These are phyloP conservation scores for Tokudaia muenninki DNA, from an alignment of 2,797 vertebrate genomes.

Conservation along the genomic window DNA sequence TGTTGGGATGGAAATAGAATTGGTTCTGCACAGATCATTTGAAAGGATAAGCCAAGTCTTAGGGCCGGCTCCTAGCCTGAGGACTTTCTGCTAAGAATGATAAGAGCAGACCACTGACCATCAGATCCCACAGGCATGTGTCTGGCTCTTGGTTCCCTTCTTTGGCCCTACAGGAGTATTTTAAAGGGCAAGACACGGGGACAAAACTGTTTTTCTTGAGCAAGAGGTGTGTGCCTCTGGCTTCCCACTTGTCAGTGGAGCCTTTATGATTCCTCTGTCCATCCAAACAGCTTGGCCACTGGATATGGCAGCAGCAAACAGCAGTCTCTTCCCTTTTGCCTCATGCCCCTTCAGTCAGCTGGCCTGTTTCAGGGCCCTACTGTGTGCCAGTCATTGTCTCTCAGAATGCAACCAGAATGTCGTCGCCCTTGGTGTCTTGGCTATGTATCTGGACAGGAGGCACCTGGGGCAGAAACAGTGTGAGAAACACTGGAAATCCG, in stretches of 20 bases:
- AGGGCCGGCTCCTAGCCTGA: neutral
- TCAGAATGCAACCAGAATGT: constrained; percentile 41
- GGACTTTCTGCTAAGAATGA: constrained; percentile 26
- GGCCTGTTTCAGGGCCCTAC: neutral
- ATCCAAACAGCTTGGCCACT: constrained; percentile 34
- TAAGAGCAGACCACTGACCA: constrained; percentile 12
- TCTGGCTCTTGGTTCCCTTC: constrained; percentile 24
- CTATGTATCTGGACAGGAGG: neutral
- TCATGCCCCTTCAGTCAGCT: constrained; percentile 19
- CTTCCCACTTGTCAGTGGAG: constrained; percentile 7
- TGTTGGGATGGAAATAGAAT: constrained; percentile 22
- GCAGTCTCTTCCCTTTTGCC: constrained; percentile 52
- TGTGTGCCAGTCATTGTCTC: constrained; percentile 43
- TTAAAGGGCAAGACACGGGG: constrained; percentile 36
- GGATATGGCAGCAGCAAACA: constrained; percentile 3
- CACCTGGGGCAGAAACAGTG: neutral
- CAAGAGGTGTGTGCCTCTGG: constrained; percentile 38
- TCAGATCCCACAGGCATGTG: neutral
- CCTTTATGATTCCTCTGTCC: constrained; percentile 51
- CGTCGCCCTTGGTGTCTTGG: neutral
- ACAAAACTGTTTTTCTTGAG: constrained; percentile 38
- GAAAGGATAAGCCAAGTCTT: constrained; percentile 33
- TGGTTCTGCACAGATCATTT: constrained; percentile 41
- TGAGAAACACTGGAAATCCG: neutral
- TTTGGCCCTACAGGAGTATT: constrained; percentile 42